Base-by-base conservation (phyloP, 2,113 vertebrate species). In the Phyllostomus discolor region DNA sequence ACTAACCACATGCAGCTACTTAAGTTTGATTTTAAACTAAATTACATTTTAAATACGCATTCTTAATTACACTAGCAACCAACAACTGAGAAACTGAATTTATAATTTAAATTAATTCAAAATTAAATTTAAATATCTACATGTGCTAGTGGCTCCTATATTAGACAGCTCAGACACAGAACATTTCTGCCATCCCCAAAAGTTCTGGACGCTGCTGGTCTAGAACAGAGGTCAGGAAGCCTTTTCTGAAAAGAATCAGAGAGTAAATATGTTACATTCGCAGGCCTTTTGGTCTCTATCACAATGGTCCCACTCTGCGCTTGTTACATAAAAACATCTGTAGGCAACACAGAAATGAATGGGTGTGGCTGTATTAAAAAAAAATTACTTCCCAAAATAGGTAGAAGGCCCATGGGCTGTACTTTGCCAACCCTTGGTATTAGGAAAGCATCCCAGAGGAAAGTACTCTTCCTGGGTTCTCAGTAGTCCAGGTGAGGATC, bases 31-130 rank as follows among this genome's bases (percentile, higher is more conserved):
- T 94, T 70, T 46, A 46, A 81, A 89, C 67, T 52, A 50, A 90
- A 75, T 52, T 76, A 35, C 81, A 78, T 92, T 76, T 70, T 11
- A 62, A 85, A 43, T 87, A 57, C 9, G 24, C 1, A 75, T 88
- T 75, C 48, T 88, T 43, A 91, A 43, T 48, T n/a, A 93, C 12
- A 82, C 31, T 7, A 92, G 48, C 9, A 20, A 67, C 7, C 9
- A 48, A 43, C 9, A 12, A 81, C n/a, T 85, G 17, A 90, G 31
- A 52, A 70, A 70, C 41, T 83, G 35, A 82, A 76, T 52, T 62
- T 79, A 83, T 92, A 92, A 89, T 73, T 80, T 66, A 64, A 93
- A 89, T 84, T 66, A 64, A 52, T 62, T 83, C 57, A 70, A 69
- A 85, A 54, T 72, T 46, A 64, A 79, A 54, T 79, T 35, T 83